phyloP scores from a whole-genome alignment of 2,888 invertebrate genomes.

The Synanthedon andrenaeformis region DNA sequence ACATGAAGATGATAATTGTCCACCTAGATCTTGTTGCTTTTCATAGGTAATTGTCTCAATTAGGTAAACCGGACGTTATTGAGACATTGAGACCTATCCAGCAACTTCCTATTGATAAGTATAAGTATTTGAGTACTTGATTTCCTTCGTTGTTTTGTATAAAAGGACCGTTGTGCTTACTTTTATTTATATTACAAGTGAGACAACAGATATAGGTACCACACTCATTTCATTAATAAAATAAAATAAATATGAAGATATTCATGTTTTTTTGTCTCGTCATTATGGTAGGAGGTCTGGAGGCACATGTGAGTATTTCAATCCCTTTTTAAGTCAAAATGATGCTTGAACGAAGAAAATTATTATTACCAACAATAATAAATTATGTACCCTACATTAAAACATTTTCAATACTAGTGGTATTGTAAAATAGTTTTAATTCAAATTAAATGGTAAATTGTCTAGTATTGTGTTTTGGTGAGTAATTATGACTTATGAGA shows the following conservation, averaged over 20 bases:
- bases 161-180: slow-evolving; percentile 12
- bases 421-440: too few species aligned
- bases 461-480: too few species aligned
- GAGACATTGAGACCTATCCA: slow-evolving; percentile 10
- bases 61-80: slow-evolving; percentile 11
- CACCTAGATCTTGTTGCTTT: not conserved
- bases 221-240: not conserved
- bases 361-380: too few species aligned
- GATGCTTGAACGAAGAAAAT: too few species aligned
- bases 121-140: slow-evolving; percentile 10
- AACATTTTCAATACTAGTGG: too few species aligned
- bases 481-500: too few species aligned
- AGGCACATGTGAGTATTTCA: slow-evolving; percentile 21
- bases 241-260: not conserved
- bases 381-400: too few species aligned
- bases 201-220: slow-evolving; percentile 2
- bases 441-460: too few species aligned
- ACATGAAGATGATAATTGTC: too few species aligned
- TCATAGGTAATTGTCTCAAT: not conserved
- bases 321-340: too few species aligned
- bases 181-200: slow-evolving; percentile 7
- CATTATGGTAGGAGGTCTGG: slow-evolving; percentile 27
- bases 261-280: slow-evolving; percentile 20
- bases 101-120: slow-evolving; percentile 2
- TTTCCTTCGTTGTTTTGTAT: slow-evolving; percentile 28